Conservation (phyloP, 1,140 invertebrate species). For the Drosophila tsacasi region DNA sequence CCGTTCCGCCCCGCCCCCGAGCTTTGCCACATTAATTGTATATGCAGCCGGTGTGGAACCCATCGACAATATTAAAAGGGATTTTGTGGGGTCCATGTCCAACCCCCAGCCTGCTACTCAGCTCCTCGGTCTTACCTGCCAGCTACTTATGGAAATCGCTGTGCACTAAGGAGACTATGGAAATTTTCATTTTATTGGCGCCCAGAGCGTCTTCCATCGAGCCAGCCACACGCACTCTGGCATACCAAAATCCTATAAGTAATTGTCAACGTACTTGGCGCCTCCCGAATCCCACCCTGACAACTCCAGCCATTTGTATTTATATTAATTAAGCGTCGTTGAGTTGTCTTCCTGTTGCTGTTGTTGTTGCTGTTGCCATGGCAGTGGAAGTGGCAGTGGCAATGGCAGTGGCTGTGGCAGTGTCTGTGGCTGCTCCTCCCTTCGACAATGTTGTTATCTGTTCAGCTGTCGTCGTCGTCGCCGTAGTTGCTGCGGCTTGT, state of each 20-base stretch:
- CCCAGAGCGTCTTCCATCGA: constrained; percentile 63
- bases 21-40: constrained; percentile 62
- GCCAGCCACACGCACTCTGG: constrained; percentile 28
- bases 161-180: constrained; percentile 62
- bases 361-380: not conserved
- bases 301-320: constrained; percentile 65
- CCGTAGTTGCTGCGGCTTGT: constrained; percentile 65
- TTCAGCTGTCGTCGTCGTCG: constrained; percentile 74
- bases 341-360: constrained; percentile 73
- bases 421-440: constrained; percentile 14
- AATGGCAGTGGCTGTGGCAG: not conserved
- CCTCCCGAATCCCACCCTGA: constrained; percentile 30
- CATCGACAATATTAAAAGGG: constrained; percentile 38
- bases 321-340: constrained; percentile 83
- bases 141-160: constrained; percentile 74
- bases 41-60: constrained; percentile 65
- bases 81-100: constrained; percentile 37
- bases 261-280: constrained; percentile 78
- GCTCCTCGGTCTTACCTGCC: constrained; percentile 26
- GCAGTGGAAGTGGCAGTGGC: not conserved
- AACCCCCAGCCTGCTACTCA: not conserved
- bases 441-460: constrained; percentile 75
- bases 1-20: not conserved
- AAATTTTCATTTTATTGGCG: constrained; percentile 82
- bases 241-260: constrained; percentile 81